Conservation (phyloP, 92 coral and sea anemone genomes). For the Anthopleura xanthogrammica region DNA sequence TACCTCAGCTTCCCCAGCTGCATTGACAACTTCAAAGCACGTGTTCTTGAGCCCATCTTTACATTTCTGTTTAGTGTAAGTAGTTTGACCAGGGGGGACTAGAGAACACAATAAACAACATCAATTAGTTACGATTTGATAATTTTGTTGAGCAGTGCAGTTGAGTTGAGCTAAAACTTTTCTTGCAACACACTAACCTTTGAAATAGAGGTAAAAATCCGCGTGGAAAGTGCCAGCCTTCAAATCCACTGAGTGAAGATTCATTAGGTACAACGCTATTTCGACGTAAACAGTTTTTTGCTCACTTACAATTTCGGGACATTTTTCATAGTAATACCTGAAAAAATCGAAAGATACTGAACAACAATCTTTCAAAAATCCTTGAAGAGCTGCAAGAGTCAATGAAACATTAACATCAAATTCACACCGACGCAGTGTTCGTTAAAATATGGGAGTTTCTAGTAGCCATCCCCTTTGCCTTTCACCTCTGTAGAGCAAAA, state of each 20-base stretch:
- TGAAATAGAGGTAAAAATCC: slow-evolving; percentile 94
- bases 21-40: slow-evolving; percentile 96
- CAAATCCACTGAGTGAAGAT: slow-evolving; percentile 94
- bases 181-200: slow-evolving; percentile 53
- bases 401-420: neutral
- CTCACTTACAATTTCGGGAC: slow-evolving; percentile 97
- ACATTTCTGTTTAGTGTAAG: slow-evolving; percentile 97
- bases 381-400: neutral
- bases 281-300: slow-evolving; percentile 99
- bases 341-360: neutral
- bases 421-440: too few species aligned
- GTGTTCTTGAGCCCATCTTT: slow-evolving; percentile 97
- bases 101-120: neutral
- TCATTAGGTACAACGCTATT: slow-evolving; percentile 87
- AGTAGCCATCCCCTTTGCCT: too few species aligned
- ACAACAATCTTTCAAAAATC: neutral
- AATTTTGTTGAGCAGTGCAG: too few species aligned
- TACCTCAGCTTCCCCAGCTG: slow-evolving; percentile 99
- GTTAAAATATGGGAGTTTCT: too few species aligned
- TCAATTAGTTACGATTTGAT: neutral
- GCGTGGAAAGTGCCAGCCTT: slow-evolving; percentile 99
- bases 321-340: slow-evolving; percentile 97
- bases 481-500: too few species aligned
- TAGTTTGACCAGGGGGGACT: slow-evolving; percentile 98
- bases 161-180: too few species aligned